Base-by-base conservation (phyloP, 1,140 invertebrate species). In the Nasonia vitripennis region DNA sequence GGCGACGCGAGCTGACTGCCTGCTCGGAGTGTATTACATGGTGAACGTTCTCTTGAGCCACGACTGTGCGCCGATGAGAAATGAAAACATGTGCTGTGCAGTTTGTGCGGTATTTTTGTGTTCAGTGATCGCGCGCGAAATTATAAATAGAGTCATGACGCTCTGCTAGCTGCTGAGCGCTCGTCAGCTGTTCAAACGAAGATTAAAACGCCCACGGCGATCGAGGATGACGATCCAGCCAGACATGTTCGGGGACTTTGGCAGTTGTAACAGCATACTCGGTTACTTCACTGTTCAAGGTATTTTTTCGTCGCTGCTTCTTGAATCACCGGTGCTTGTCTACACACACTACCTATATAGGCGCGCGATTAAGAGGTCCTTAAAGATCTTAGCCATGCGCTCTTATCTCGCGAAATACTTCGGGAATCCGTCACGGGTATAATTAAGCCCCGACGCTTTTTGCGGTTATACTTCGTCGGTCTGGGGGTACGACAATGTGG, bases 231-330 rank as follows among this genome's bases (percentile, higher is more conserved):
- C 83, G 2, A 74, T 79, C 5, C 68, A 75, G 27, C 83, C 85
- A 87, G 91, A 89, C 82, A 92, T 91, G 89, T 87, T 91, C 12
- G 88, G 87, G n/a, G 87, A 90, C 75, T 91, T 91, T 73, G 90
- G 91, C 77, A 91, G 89, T 83, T 91, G 90, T 88, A 90, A 91
- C 81, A 92, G 91, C 78, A 90, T 92, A 86, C 88, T 92, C 48
- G 89, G 90, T 37, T 92, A 90, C 70, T 88, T 91, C 70, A 81
- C 87, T 20, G 77, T 82, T 77, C 90, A 89, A 91, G 89, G 91
- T 91, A 91, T 27, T 77, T 81, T n/a, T 10, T 4, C 14, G n/a
- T 4, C 14, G n/a, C 10, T 23, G 20, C n/a, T 67, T 80, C 17
- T 62, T 62, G 17, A 45, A 45, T n/a, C 55, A 51, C 48, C 14